Base-by-base conservation (phyloP, 2,113 vertebrate genomes). In the Electrona antarctica region DNA sequence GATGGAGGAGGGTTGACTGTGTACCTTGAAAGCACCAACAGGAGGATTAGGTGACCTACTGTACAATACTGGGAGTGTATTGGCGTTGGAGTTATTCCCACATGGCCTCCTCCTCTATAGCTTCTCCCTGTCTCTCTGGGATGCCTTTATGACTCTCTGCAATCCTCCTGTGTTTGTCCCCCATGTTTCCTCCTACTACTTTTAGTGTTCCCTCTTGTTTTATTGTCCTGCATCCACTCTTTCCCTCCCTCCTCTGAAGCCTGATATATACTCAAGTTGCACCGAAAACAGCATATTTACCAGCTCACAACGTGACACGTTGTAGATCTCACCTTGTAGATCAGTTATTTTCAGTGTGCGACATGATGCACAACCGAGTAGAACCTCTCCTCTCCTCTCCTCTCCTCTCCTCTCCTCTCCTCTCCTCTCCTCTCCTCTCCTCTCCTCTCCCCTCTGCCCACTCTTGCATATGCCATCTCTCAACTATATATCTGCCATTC, bases 61-160 rank as follows among this genome's bases (percentile, higher is more conserved):
- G n/a, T n/a, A n/a, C n/a, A n/a, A 76, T 75, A 71, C 68, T 52
- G 67, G 78, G 29, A 13, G 28, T 71, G 57, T 76, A 80, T 62
- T 77, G 83, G 84, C 77, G 81, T 82, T 29, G 77, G 76, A 81
- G 77, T 41, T 79, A 85, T 88, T 87, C 88, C 87, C 86, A 28
- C 57, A 21, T 83, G 84, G 80, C 80, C 79, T 85, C 76, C 78
- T 60, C 55, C 15, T 76, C 82, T 85, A 82, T 87, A 33, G 29
- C 76, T 76, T 88, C 83, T 88, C 45, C 7, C 51, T 84, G 78
- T 41, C 88, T 88, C 84, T 82, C 85, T 87, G 29, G 29, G 29
- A 33, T 33, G 29, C 87, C 76, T 87, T 85, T 85, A 86, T 85
- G 84, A 81, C 83, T 76, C 78, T 82, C 89, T 88, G 29, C 29